Evolutionary conservation across 2,888 invertebrate genomes (phyloP).

Genomic region (Calameuta pallipes): DNA sequence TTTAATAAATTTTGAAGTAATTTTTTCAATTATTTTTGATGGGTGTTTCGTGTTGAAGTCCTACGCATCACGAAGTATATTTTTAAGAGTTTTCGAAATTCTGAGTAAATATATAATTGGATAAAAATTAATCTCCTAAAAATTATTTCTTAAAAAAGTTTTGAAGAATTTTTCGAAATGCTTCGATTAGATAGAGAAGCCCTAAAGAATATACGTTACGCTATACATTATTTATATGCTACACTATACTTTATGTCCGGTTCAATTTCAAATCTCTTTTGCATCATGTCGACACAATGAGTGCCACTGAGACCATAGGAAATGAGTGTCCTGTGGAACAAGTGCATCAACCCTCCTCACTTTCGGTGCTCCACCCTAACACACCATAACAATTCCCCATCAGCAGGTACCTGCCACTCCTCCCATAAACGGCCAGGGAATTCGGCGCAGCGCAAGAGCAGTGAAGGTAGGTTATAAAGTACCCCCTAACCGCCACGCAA

Average conservation of each 20-base stretch:
- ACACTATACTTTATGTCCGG: not conserved
- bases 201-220: not conserved
- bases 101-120: not conserved
- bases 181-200: not conserved
- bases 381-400: slow-evolving; percentile 34
- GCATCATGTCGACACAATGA: slow-evolving; percentile 18
- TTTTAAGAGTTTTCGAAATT: not conserved
- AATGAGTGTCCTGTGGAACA: slow-evolving; percentile 44
- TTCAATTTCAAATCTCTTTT: not conserved
- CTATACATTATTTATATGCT: not conserved
- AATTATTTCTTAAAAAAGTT: not conserved
- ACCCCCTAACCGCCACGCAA: slow-evolving; percentile 8
- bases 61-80: not conserved
- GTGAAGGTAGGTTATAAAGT: not conserved
- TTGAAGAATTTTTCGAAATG: not conserved
- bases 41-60: not conserved
- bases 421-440: slow-evolving; percentile 10
- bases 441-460: not conserved
- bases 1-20: not conserved
- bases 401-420: slow-evolving; percentile 36
- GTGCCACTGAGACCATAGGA: slow-evolving; percentile 38
- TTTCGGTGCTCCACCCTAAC: slow-evolving; percentile 12
- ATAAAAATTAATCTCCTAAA: not conserved
- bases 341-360: slow-evolving; percentile 47
- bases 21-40: not conserved